These are phyloP conservation scores for Noctua janthe DNA, from an alignment of 2,888 invertebrate genomes.

Conservation along the genomic window DNA sequence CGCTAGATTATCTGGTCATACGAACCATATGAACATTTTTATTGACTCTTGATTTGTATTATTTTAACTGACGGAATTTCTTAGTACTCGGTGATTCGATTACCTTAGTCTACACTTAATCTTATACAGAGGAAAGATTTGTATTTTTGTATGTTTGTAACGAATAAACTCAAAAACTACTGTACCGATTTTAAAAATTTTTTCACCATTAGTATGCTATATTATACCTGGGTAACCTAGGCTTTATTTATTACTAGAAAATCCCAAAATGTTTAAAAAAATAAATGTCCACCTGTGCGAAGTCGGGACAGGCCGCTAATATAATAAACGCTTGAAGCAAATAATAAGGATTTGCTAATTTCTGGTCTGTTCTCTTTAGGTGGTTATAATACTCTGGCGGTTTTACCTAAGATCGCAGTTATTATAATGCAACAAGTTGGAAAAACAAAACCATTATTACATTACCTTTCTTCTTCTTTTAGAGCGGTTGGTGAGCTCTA, in stretches of 20 bases:
- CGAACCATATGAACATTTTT: not conserved
- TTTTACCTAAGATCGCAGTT: not conserved
- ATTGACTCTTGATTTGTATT: not conserved
- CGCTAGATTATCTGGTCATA: conserved; percentile 8
- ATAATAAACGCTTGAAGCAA: not conserved
- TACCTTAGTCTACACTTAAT: too few relatives aligned
- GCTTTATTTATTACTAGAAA: too few relatives aligned
- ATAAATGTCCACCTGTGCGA: too few relatives aligned
- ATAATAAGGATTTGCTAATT: not conserved
- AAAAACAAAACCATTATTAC: not conserved
- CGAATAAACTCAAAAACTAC: too few relatives aligned
- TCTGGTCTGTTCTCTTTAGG: too few relatives aligned
- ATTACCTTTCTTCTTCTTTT: not conserved
- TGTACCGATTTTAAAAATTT: too few relatives aligned
- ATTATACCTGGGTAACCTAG: too few relatives aligned
- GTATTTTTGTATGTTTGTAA: too few relatives aligned
- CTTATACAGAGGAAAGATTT: too few relatives aligned
- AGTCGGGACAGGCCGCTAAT: not conserved
- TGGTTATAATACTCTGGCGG: not conserved
- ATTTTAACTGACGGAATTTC: not conserved
- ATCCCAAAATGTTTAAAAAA: too few relatives aligned
- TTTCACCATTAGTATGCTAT: too few relatives aligned
- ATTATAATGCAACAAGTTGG: not conserved
- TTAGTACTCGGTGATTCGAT: not conserved
- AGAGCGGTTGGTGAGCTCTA: not conserved